A percentile compares a stretch with the other conserved stretches of the same genome.
phyloP scores from a whole-genome alignment of 1,140 invertebrate genomes.

The Adoxophyes honmai region DNA sequence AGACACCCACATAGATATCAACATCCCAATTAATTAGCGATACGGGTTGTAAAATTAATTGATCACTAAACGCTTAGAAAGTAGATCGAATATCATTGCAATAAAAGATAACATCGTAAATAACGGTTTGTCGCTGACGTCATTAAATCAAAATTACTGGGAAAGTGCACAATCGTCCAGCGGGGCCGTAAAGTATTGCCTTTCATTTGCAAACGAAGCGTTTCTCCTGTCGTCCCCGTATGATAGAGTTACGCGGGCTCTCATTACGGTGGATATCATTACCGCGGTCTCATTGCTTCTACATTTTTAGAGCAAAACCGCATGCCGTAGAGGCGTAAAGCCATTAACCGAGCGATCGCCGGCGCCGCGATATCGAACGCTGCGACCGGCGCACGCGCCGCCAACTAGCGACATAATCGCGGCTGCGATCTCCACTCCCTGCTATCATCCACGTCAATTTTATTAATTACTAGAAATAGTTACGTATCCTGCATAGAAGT shows the following conservation, averaged over 20 bases:
- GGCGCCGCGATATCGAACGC: constrained; percentile 30
- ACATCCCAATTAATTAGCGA: constrained; percentile 3
- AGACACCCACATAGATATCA: background rate
- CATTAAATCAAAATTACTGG: constrained; percentile 36
- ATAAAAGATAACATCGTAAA: constrained; percentile 21
- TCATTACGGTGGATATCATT: constrained; percentile 54
- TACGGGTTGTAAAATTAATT: constrained; percentile 3
- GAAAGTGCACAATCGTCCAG: constrained; percentile 49
- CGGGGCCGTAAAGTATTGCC: constrained; percentile 44
- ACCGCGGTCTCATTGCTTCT: constrained; percentile 36
- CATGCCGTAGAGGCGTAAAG: constrained; percentile 28
- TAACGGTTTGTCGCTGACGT: constrained; percentile 31
- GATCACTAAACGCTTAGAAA: constrained; percentile 7
- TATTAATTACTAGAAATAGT: background rate
- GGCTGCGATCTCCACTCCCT: background rate
- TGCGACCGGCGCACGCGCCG: constrained; percentile 21
- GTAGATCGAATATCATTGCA: constrained; percentile 4
- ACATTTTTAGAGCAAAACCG: constrained; percentile 36
- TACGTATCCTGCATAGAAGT: background rate
- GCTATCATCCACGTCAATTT: background rate
- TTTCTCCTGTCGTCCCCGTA: constrained; percentile 56
- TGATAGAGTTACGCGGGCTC: constrained; percentile 57
- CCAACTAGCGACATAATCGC: constrained; percentile 34
- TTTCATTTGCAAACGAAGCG: constrained; percentile 57
- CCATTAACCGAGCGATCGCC: constrained; percentile 29